These are phyloP conservation scores for Danio aesculapii DNA, from an alignment of 2,797 vertebrate species.

Conservation along the genomic window DNA sequence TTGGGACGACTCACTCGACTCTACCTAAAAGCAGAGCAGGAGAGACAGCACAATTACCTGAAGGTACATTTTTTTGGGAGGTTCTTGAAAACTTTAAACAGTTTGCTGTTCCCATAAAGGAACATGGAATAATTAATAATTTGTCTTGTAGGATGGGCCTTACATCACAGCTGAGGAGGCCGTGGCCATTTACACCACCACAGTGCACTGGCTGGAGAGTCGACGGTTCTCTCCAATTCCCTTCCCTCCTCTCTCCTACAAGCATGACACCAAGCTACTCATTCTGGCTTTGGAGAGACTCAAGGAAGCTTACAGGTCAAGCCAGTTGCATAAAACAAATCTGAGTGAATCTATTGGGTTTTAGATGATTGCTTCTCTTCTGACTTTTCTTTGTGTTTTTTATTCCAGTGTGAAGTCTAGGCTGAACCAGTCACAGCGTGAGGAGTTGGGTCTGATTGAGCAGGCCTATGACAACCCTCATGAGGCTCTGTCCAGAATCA, in stretches of 20 bases:
- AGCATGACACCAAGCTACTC: conserved; percentile 98
- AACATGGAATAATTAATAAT: neutral
- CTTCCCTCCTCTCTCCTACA: conserved; percentile 97
- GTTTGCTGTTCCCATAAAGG: neutral
- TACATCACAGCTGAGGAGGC: conserved; percentile 99
- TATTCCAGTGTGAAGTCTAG: conserved; percentile 93
- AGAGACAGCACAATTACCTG: conserved; percentile 98
- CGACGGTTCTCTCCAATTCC: conserved; percentile 98
- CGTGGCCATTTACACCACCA: conserved; percentile 98
- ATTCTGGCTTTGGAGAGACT: conserved; percentile 97
- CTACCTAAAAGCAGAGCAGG: conserved; percentile 98
- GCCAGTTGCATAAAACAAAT: neutral
- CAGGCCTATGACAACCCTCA: conserved; percentile 99
- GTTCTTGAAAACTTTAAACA: neutral
- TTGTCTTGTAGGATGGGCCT: conserved; percentile 88
- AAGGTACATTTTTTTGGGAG: conserved; percentile 82
- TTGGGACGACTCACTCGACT: conserved; percentile 94
- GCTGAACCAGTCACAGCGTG: conserved; percentile 97
- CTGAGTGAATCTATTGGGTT: neutral
- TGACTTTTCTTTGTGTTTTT: conserved; percentile 3
- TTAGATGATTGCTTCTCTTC: neutral
- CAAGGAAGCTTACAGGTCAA: conserved; percentile 98
- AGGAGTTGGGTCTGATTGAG: conserved; percentile 96
- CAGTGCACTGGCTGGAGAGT: conserved; percentile 98
- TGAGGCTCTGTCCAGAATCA: conserved; percentile 97